Evolutionary conservation across 2,888 invertebrate species (phyloP).

Genomic region (Crematogaster levior): DNA sequence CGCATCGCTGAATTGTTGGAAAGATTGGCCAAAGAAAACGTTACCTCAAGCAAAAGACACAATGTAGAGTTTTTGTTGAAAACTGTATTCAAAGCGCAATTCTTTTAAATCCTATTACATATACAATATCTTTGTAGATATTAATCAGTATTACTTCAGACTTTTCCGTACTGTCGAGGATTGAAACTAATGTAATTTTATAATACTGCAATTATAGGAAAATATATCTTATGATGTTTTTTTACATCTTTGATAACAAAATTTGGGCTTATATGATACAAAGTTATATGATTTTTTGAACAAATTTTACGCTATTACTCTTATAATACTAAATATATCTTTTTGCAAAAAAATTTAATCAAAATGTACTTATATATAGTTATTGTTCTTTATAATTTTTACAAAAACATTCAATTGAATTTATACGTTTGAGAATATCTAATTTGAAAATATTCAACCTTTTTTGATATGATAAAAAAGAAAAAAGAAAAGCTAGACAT

Average conservation of each 20-base stretch:
- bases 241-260: background rate
- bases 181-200: background rate
- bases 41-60: constrained; percentile 12
- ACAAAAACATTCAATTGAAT: background rate
- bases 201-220: background rate
- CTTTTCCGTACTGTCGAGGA: background rate
- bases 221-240: background rate
- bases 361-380: background rate
- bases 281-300: background rate
- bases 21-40: constrained; percentile 23
- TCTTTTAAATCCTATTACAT: constrained; percentile 12
- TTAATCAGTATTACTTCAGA: background rate
- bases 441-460: background rate
- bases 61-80: constrained; percentile 17
- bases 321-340: no score
- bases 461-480: background rate
- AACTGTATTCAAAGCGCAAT: background rate
- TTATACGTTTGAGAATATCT: background rate
- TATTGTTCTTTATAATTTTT: background rate
- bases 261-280: background rate
- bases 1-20: constrained; percentile 31
- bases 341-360: background rate
- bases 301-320: background rate
- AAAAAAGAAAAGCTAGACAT: background rate
- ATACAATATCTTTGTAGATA: background rate